Conservation (phyloP, 1,140 invertebrate species). For the Neodiprion lecontei region DNA sequence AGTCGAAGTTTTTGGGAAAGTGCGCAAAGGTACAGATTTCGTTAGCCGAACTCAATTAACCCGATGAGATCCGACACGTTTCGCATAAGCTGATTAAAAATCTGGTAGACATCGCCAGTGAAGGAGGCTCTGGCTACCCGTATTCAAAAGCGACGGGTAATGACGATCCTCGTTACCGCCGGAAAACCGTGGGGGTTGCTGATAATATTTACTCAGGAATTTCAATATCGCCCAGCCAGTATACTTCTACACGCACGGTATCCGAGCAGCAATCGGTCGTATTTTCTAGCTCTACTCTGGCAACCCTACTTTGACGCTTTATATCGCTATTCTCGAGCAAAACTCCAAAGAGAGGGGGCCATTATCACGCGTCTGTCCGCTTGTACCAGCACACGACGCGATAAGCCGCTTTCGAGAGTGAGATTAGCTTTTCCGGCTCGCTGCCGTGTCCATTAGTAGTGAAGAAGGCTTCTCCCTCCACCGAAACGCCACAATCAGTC, state of each 20-base stretch:
- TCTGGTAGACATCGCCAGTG: not conserved
- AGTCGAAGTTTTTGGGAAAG: too few species aligned
- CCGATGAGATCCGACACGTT: not conserved
- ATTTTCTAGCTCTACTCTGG: not conserved
- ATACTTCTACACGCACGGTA: not conserved
- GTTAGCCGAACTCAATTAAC: too few species aligned
- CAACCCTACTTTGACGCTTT: not conserved
- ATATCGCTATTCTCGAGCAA: not conserved
- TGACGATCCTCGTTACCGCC: not conserved
- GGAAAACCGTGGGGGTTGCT: not conserved
- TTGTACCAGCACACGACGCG: not conserved
- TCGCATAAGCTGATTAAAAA: slow-evolving; percentile 22
- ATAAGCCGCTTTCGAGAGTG: not conserved
- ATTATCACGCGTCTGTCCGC: not conserved
- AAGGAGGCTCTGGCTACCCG: not conserved
- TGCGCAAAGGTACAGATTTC: too few species aligned
- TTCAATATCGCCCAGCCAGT: slow-evolving; percentile 17
- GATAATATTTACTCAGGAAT: slow-evolving; percentile 18
- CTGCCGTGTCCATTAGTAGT: not conserved
- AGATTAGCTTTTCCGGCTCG: slow-evolving; percentile 3
- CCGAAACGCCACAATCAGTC: not conserved
- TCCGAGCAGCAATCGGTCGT: not conserved
- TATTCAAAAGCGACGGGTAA: not conserved
- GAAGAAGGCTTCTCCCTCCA: not conserved
- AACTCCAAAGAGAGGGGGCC: not conserved